phyloP scores from a whole-genome alignment of 2,888 invertebrate genomes.

The Synergus itoensis region DNA sequence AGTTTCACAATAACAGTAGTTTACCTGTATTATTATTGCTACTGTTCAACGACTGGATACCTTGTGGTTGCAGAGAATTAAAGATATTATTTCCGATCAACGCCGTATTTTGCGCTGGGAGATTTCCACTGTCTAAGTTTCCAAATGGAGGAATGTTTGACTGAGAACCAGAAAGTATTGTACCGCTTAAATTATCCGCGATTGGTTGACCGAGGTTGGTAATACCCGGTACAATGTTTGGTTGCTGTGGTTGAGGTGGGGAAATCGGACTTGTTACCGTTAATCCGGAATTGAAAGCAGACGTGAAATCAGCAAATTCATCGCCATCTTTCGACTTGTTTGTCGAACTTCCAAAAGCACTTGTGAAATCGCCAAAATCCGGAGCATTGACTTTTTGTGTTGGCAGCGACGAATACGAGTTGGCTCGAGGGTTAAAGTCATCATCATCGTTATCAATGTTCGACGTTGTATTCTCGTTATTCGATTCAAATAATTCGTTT shows the following conservation, averaged over 20 bases:
- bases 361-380: slow-evolving; percentile 90
- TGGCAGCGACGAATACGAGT: slow-evolving; percentile 73
- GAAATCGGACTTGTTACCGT: slow-evolving; percentile 62
- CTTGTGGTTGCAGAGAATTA: slow-evolving; percentile 63
- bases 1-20: slow-evolving; percentile 33
- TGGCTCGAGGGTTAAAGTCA: slow-evolving; percentile 83
- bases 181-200: slow-evolving; percentile 62
- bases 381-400: slow-evolving; percentile 65
- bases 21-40: slow-evolving; percentile 72
- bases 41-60: slow-evolving; percentile 59
- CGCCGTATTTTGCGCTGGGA: slow-evolving; percentile 59
- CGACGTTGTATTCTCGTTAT: slow-evolving; percentile 65
- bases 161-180: slow-evolving; percentile 59
- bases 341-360: slow-evolving; percentile 81
- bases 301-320: slow-evolving; percentile 90
- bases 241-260: slow-evolving; percentile 57
- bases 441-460: slow-evolving; percentile 74
- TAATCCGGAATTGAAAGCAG: slow-evolving; percentile 81
- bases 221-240: slow-evolving; percentile 62
- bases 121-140: slow-evolving; percentile 48
- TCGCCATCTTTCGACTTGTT: slow-evolving; percentile 77
- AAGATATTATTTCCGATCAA: slow-evolving; percentile 65
- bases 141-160: slow-evolving; percentile 51
- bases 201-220: slow-evolving; percentile 65
- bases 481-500: slow-evolving; percentile 73